Evolutionary conservation across 2,113 vertebrate genomes (phyloP).

Genomic region (Chlorodrepanis virens): DNA sequence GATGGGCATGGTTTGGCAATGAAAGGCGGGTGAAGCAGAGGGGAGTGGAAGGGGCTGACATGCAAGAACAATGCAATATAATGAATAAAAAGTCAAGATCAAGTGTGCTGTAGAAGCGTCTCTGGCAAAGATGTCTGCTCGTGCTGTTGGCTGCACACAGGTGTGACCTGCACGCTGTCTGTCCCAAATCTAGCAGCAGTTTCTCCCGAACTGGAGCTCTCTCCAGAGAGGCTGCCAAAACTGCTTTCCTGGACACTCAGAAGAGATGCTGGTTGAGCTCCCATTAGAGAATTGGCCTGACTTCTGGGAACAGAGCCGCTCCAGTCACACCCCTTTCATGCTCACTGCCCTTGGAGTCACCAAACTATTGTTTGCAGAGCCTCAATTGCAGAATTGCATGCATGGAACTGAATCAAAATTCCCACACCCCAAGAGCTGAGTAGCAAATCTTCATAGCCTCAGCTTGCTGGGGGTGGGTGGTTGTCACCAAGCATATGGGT

Average conservation of each 20-base stretch:
- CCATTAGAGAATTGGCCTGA: background rate
- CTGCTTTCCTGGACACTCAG: background rate
- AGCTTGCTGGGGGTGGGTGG: background rate
- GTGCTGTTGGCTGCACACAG: background rate
- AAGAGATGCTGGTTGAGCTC: background rate
- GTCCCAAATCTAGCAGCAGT: background rate
- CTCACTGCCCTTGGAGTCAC: background rate
- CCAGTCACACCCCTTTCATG: constrained; percentile 18
- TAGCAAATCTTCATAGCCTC: background rate
- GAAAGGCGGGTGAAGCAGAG: background rate
- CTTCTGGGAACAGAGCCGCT: constrained; percentile 1
- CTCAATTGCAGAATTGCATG: background rate
- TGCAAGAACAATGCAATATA: background rate
- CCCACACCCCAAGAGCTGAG: background rate
- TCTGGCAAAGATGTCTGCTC: background rate
- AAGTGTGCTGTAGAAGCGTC: background rate
- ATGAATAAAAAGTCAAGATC: background rate
- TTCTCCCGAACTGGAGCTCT: constrained; percentile 25
- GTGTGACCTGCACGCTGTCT: background rate
- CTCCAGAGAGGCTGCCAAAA: constrained; percentile 22
- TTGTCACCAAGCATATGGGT: background rate
- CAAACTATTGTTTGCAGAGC: constrained; percentile 23
- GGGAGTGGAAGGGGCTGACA: background rate
- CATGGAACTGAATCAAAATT: background rate
- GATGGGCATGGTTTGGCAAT: background rate